Evolutionary conservation across 2,888 invertebrate genomes (phyloP).

Genomic region (Drosophila neonasuta): DNA sequence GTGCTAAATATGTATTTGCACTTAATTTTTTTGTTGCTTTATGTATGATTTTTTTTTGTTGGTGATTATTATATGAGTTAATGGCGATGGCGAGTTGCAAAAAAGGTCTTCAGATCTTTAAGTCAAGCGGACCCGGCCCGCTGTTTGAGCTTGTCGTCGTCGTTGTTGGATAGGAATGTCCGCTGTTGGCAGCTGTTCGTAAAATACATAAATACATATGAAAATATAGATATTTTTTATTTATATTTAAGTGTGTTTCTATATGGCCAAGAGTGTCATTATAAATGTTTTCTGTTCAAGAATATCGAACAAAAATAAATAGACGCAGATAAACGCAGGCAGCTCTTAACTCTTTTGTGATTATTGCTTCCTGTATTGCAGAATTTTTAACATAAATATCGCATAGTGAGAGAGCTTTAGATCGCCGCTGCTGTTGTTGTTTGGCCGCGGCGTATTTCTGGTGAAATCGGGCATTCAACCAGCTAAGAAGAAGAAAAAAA

Average conservation of each 20-base stretch:
- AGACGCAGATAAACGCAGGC: conserved; percentile 24
- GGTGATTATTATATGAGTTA: conserved; percentile 53
- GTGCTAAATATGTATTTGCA: conserved; percentile 59
- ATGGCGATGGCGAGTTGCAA: conserved; percentile 36
- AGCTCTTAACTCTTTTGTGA: conserved; percentile 41
- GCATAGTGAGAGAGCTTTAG: conserved; percentile 32
- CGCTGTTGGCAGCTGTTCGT: conserved; percentile 30
- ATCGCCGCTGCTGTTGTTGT: conserved; percentile 14
- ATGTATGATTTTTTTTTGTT: conserved; percentile 18
- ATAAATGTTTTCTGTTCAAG: conserved; percentile 26
- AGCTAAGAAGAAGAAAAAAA: conserved; percentile 26
- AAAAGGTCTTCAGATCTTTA: conserved; percentile 39
- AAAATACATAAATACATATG: conserved; percentile 8
- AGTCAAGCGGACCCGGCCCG: neutral
- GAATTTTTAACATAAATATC: conserved; percentile 43
- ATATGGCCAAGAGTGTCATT: conserved; percentile 2
- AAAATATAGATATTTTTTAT: conserved; percentile 26
- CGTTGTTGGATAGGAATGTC: conserved; percentile 20
- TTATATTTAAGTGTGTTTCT: neutral
- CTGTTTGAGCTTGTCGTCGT: conserved; percentile 19
- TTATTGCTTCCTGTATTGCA: conserved; percentile 61
- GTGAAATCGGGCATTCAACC: conserved; percentile 68
- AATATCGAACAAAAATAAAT: conserved; percentile 34
- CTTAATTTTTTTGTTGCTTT: conserved; percentile 32
- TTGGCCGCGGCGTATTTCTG: conserved; percentile 50